Conservation (phyloP, 2,797 vertebrate species). For the Neostethus bicornis region DNA sequence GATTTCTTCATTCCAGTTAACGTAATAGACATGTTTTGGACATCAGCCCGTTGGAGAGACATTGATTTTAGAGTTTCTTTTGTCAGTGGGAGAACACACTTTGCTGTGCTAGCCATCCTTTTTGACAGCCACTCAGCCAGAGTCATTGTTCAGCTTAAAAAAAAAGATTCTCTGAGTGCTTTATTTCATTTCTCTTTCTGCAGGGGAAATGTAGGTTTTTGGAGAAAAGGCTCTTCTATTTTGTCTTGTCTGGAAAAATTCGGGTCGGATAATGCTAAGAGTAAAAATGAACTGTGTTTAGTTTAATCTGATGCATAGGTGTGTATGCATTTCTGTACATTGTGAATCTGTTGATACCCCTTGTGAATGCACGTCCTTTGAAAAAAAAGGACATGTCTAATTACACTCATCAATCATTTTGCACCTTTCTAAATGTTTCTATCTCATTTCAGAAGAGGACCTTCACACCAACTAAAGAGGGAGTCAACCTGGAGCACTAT, state of each 20-base stretch:
- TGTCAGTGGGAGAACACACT: neutral
- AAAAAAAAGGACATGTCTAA: conserved; percentile 29
- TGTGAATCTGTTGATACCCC: conserved; percentile 12
- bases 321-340: neutral
- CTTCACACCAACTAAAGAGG: neutral
- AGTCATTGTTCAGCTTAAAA: neutral
- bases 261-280: neutral
- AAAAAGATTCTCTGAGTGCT: too few relatives aligned
- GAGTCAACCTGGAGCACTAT: neutral
- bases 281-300: neutral
- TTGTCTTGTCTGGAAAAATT: neutral
- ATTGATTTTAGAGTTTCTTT: neutral
- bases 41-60: neutral
- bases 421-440: conserved; percentile 2
- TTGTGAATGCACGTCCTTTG: conserved; percentile 39
- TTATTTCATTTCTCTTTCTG: too few relatives aligned
- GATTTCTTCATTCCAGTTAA: neutral
- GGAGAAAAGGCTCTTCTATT: neutral
- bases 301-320: neutral
- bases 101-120: too few relatives aligned
- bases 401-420: conserved; percentile 41
- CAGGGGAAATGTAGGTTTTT: too few relatives aligned
- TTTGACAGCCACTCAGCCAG: neutral
- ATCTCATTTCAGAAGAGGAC: conserved; percentile 15
- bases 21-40: neutral